Base-by-base conservation (phyloP, 2,113 vertebrate species). In the Scomber japonicus region DNA sequence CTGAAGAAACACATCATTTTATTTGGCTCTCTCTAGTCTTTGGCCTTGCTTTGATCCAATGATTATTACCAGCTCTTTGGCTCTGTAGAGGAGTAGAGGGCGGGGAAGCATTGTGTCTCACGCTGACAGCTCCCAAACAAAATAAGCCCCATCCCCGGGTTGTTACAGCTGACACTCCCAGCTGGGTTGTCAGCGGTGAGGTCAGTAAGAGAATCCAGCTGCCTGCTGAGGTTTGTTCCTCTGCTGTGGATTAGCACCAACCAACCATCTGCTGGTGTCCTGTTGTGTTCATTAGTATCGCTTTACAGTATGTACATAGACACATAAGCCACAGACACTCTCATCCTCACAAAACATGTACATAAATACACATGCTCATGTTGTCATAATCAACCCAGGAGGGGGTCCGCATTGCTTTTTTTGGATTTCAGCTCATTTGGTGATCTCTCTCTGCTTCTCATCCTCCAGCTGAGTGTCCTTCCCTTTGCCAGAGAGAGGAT, bases 21-120 rank as follows among this genome's bases (percentile, higher is more conserved):
- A 90, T 90, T 85, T 89, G 87, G 88, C 84, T 56, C 67, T 61
- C 81, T 71, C 19, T 45, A 17, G 78, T 75, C 72, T 68, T 64
- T 81, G 81, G 63, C 84, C 84, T 72, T 8, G 60, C 92, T 93
- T 92, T 94, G 90, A 94, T 93, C 88, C 88, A 16, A 31, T 91
- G 90, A 93, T 94, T 88, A 88, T 84, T 92, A 85, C 89, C 93
- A 93, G 89, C 75, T 85, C 81, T 87, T 84, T 92, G 89, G 92
- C 89, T 88, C 71, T 15, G 71, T 27, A 6, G 71, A 75, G 71
- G 48, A 80, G 83, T 50, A 0, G 77, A 77, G 83, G 83, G 83
- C 12, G 84, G 86, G 69, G 84, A 85, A 81, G 78, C 84, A 87
- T 90, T 85, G 88, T 88, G 88, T 89, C 86, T 91, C 82, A 91